phyloP scores from a whole-genome alignment of 2,888 invertebrate species.

The Bugulina stolonifera region DNA sequence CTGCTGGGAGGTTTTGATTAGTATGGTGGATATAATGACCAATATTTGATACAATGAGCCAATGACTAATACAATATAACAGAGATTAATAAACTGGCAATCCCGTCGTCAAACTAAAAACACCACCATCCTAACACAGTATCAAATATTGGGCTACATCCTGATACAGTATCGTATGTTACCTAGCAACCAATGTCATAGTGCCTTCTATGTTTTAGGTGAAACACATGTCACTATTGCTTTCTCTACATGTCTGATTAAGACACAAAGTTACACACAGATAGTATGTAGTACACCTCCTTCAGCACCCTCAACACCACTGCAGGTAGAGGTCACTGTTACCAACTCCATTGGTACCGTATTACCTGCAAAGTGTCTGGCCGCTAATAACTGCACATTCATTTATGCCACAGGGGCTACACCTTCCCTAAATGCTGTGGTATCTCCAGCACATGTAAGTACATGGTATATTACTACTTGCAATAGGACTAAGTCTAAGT shows the following conservation, averaged over 20 bases:
- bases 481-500: too few relatives aligned
- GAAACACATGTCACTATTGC: slow-evolving; percentile 37
- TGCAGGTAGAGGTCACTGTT: not conserved
- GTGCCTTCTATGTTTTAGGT: not conserved
- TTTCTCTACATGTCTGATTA: slow-evolving; percentile 35
- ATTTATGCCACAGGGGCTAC: not conserved
- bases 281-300: slow-evolving; percentile 34
- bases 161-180: too few relatives aligned
- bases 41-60: too few relatives aligned
- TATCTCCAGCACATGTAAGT: too few relatives aligned
- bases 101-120: too few relatives aligned
- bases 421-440: not conserved
- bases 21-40: too few relatives aligned
- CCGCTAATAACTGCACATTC: slow-evolving; percentile 2
- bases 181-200: not conserved
- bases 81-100: too few relatives aligned
- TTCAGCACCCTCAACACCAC: not conserved
- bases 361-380: not conserved
- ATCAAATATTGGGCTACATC: too few relatives aligned
- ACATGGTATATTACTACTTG: too few relatives aligned
- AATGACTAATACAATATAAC: too few relatives aligned
- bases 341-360: slow-evolving; percentile 5
- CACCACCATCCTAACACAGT: too few relatives aligned
- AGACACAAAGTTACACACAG: slow-evolving; percentile 31
- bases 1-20: too few relatives aligned